A percentile compares a stretch with the other conserved stretches of the same genome.
phyloP scores from a whole-genome alignment of 2,797 vertebrate species.

The Rousettus madagascariensis region DNA sequence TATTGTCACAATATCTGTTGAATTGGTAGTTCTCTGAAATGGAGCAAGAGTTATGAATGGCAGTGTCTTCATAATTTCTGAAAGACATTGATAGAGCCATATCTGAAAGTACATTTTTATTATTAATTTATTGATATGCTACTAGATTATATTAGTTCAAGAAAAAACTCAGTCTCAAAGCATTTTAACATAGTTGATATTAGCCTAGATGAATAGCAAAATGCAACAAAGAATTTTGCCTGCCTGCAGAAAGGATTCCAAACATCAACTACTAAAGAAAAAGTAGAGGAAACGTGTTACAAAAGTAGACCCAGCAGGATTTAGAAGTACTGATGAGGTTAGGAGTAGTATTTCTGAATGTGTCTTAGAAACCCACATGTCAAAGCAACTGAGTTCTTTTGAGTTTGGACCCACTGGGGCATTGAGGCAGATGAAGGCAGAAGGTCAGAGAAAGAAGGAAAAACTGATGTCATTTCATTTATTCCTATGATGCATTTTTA shows the following conservation, averaged over 20 bases:
- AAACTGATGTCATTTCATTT: not conserved
- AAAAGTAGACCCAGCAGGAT: not conserved
- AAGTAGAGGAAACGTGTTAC: not conserved
- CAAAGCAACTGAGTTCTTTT: not conserved
- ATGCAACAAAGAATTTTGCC: not conserved
- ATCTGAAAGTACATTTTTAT: not conserved
- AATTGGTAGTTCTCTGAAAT: slow-evolving; percentile 18
- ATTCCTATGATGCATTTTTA: not conserved
- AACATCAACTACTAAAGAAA: not conserved
- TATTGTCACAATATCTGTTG: not conserved
- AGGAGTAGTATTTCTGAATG: not conserved
- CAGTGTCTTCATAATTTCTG: slow-evolving; percentile 10
- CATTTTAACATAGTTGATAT: not conserved
- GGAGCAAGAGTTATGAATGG: not conserved
- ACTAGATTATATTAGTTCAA: not conserved
- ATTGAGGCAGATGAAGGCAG: not conserved
- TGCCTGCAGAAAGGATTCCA: not conserved
- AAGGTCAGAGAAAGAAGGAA: not conserved
- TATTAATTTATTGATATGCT: not conserved
- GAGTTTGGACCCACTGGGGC: not conserved
- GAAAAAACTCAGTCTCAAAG: not conserved
- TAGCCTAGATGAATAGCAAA: not conserved
- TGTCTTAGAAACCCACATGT: not conserved
- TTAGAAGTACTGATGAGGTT: not conserved
- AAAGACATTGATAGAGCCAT: not conserved